Evolutionary conservation across 2,113 vertebrate species (phyloP), one percentile per base, ranked within the genome.

Genomic region (Steatornis caripensis): DNA sequence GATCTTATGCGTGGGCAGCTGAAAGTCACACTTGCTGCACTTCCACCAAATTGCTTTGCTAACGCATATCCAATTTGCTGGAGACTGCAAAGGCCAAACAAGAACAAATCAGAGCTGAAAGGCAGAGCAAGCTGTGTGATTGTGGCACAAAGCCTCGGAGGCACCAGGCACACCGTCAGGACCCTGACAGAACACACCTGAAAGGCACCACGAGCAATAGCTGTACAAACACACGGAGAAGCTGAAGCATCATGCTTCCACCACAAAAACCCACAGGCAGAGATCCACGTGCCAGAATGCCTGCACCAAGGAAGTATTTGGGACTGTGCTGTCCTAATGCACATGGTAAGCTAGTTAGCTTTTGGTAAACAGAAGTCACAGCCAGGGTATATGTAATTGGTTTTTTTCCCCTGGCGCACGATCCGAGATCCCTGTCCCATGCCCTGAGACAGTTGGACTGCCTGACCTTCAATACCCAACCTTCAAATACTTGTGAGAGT

Each of bases 21-120:
- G 53, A 49, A 93, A 93, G 84, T 91, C 87, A 87, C 53, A 54
- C 55, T 91, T 37, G 39, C 70, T 89, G 74, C 87, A 55, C 48
- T 87, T 62, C 26, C 1, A 87, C 69, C 70, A 54, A 72, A 30
- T 41, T 45, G 48, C 76, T 75, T 94, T 91, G 69, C 68, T 84
- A 91, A 92, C 0, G 0, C 65, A 22, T 26, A 75, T 32, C 84
- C 77, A 55, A 34, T 91, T 79, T 93, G 36, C 84, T 76, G 54
- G 77, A 79, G 81, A 76, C 81, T 87, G 65, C 70, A 69, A 75
- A 78, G 53, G 72, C 72, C 77, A 66, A 84, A 78, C 60, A 72
- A 71, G 77, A 96, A 84, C 45, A 94, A 84, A 84, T 11, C 2
- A 2, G 61, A 85, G 21, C 2, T 68, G 80, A 78, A 84, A 87